phyloP scores from a whole-genome alignment of 2,888 invertebrate species.

The Tineola bisselliella region DNA sequence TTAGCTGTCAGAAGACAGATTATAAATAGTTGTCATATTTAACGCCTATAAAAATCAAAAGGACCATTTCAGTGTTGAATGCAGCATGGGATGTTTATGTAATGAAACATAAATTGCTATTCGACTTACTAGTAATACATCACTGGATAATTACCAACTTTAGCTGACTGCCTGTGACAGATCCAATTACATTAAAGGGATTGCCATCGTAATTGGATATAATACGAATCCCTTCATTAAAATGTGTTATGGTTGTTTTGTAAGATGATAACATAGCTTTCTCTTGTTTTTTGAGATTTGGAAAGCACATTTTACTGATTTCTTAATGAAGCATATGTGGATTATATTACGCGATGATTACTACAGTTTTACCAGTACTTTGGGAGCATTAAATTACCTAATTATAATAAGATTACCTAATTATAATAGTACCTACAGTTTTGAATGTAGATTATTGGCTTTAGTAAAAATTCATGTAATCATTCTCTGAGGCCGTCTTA shows the following conservation, averaged over 20 bases:
- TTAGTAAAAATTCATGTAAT: neutral
- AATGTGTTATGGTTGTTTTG: neutral
- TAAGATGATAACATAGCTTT: neutral
- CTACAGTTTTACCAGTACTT: too few species aligned
- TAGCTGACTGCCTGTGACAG: constrained; percentile 53
- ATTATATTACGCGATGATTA: too few species aligned
- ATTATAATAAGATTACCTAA: too few species aligned
- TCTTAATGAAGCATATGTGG: too few species aligned
- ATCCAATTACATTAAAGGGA: constrained; percentile 59
- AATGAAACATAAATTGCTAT: constrained; percentile 1
- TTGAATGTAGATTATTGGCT: neutral
- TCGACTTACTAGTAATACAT: constrained; percentile 8
- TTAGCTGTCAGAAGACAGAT: too few species aligned
- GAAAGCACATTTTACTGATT: too few species aligned
- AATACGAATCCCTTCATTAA: neutral
- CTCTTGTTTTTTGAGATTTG: too few species aligned
- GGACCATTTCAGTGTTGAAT: too few species aligned
- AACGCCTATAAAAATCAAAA: too few species aligned
- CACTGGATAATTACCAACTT: constrained; percentile 44
- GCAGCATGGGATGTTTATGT: neutral
- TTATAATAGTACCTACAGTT: neutral
- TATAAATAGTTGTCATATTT: too few species aligned
- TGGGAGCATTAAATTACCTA: too few species aligned
- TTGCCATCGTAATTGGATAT: constrained; percentile 4
- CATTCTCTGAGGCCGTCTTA: constrained; percentile 18